Percentiles rank a stretch among this genome's conserved stretches.
Evolutionary conservation across 2,888 invertebrate species (phyloP).

Genomic region (Cephus runcator): DNA sequence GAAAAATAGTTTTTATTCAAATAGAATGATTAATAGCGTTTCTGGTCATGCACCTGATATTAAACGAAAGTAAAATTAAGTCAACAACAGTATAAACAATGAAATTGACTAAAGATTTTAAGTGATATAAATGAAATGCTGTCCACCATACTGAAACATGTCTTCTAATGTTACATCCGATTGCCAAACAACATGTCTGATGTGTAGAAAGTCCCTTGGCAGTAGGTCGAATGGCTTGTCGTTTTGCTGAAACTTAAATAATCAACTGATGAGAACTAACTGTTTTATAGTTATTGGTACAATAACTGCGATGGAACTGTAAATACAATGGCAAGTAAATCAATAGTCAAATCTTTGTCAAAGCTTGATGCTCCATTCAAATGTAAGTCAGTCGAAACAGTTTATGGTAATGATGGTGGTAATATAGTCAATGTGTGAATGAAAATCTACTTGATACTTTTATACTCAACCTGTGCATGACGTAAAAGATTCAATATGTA

Average conservation of each 20-base stretch:
- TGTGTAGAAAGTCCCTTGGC: constrained; percentile 23
- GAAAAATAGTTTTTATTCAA: not conserved
- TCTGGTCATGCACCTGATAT: not conserved
- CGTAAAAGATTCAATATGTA: constrained; percentile 37
- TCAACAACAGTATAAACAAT: not conserved
- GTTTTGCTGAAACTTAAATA: constrained; percentile 56
- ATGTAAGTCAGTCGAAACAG: not conserved
- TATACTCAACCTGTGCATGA: constrained; percentile 57
- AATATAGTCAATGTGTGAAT: not conserved
- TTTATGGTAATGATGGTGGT: not conserved
- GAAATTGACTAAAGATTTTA: not conserved
- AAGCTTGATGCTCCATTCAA: not conserved
- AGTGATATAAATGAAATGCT: not conserved
- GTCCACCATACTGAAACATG: not conserved
- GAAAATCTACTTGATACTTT: constrained; percentile 39
- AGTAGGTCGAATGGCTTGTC: constrained; percentile 22
- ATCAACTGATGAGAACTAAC: constrained; percentile 22
- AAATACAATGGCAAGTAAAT: not conserved
- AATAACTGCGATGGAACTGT: not conserved
- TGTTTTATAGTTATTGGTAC: not conserved
- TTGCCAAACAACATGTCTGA: constrained; percentile 2
- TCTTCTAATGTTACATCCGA: constrained; percentile 8
- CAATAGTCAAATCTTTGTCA: not conserved
- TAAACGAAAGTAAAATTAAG: not conserved
- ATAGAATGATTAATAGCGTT: not conserved